A percentile compares a stretch with the other conserved stretches of the same genome.
Conservation (phyloP, 2,888 invertebrate genomes). For the Phyto melanocephala region DNA sequence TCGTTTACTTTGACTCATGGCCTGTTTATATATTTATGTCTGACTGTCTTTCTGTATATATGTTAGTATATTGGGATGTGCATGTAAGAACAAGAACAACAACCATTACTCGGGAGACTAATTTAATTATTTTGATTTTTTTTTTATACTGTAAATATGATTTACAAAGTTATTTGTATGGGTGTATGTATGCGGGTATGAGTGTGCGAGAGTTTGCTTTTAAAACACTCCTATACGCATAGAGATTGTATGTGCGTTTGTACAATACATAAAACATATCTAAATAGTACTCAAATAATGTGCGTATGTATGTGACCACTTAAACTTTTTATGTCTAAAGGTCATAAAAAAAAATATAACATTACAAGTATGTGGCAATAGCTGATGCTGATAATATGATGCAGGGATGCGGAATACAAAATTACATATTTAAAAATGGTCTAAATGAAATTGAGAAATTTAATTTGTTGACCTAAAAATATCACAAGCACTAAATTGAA, state of each 20-base stretch:
- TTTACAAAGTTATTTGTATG: slow-evolving; percentile 62
- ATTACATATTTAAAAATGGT: not conserved
- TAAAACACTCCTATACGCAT: not conserved
- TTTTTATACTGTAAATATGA: slow-evolving; percentile 74
- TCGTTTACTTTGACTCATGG: not conserved
- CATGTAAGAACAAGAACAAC: no score
- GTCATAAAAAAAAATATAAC: slow-evolving; percentile 71
- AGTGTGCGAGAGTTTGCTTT: slow-evolving; percentile 7
- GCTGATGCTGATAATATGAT: not conserved
- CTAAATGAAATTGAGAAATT: no score
- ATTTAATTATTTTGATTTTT: slow-evolving; percentile 73
- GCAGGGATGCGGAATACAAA: not conserved
- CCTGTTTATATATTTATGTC: not conserved
- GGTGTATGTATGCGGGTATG: not conserved
- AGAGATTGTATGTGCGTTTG: no score
- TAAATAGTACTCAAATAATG: not conserved
- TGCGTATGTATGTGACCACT: slow-evolving; percentile 42
- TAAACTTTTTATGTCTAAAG: slow-evolving; percentile 66
- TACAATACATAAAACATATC: no score
- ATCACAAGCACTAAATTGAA: no score
- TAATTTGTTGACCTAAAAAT: no score
- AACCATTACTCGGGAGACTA: slow-evolving; percentile 59
- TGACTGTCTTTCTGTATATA: not conserved
- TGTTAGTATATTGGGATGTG: no score
- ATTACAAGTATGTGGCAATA: slow-evolving; percentile 64